A percentile compares a stretch with the other conserved stretches of the same genome.
Conservation (phyloP, 2,888 invertebrate species). For the Nowickia ferox region DNA sequence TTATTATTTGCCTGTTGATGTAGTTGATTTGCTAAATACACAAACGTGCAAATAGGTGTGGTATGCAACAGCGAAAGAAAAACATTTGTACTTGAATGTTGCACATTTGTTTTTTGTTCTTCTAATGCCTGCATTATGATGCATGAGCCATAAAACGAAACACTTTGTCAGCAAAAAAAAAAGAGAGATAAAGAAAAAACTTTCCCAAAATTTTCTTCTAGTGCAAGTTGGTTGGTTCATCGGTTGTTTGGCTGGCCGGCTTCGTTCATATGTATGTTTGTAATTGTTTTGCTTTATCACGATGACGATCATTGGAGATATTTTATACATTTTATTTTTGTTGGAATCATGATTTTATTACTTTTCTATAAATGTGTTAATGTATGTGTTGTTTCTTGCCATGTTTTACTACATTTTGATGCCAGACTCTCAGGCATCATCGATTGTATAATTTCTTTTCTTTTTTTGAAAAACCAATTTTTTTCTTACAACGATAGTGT, state of each 20-base stretch:
- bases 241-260: too few relatives aligned
- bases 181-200: slow-evolving; percentile 13
- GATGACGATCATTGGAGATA: slow-evolving; percentile 50
- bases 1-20: slow-evolving; percentile 23
- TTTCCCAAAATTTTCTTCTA: slow-evolving; percentile 23
- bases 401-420: slow-evolving; percentile 50
- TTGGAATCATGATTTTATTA: slow-evolving; percentile 53
- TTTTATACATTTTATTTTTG: slow-evolving; percentile 52
- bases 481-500: slow-evolving; percentile 16
- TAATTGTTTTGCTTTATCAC: slow-evolving; percentile 38
- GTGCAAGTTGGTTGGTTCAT: not conserved
- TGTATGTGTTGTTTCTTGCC: slow-evolving; percentile 33
- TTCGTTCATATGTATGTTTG: not conserved
- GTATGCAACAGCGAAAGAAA: slow-evolving; percentile 29
- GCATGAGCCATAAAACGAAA: slow-evolving; percentile 46
- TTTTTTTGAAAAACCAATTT: not conserved
- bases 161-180: slow-evolving; percentile 23
- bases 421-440: slow-evolving; percentile 68
- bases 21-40: slow-evolving; percentile 65
- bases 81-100: slow-evolving; percentile 51
- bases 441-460: slow-evolving; percentile 39
- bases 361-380: slow-evolving; percentile 5
- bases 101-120: slow-evolving; percentile 8
- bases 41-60: slow-evolving; percentile 69
- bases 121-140: slow-evolving; percentile 33